Evolutionary conservation across 2,113 vertebrate genomes (phyloP).

Genomic region (Theropithecus gelada): DNA sequence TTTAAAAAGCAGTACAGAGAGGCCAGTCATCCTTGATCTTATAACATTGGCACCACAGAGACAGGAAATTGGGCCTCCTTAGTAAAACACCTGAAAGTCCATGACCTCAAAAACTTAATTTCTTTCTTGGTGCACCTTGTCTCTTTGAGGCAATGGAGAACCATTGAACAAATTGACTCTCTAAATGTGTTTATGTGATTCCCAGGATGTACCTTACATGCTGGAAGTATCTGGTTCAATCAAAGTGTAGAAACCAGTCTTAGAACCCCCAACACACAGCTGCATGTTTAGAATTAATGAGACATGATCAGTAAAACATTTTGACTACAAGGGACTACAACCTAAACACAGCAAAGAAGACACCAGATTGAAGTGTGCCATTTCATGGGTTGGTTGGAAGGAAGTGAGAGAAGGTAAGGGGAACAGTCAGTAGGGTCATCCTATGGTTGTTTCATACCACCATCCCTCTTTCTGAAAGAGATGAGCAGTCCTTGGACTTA

Average conservation of each 20-base stretch:
- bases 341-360: neutral
- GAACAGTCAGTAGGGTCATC: neutral
- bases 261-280: neutral
- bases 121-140: neutral
- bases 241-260: neutral
- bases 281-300: constrained; percentile 12
- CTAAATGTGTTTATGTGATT: neutral
- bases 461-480: neutral
- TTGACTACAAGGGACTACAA: constrained; percentile 11
- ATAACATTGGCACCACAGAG: neutral
- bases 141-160: neutral
- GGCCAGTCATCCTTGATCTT: neutral
- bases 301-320: constrained; percentile 1
- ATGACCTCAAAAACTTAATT: neutral
- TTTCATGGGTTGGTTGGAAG: neutral
- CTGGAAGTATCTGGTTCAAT: neutral
- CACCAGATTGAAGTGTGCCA: neutral
- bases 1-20: neutral
- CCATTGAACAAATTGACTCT: neutral
- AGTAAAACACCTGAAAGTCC: neutral
- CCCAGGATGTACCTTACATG: neutral
- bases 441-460: neutral
- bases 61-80: neutral
- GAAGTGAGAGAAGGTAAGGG: neutral
- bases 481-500: neutral